Base-by-base conservation (phyloP, 2,113 vertebrate genomes). In the Cyanistes caeruleus region DNA sequence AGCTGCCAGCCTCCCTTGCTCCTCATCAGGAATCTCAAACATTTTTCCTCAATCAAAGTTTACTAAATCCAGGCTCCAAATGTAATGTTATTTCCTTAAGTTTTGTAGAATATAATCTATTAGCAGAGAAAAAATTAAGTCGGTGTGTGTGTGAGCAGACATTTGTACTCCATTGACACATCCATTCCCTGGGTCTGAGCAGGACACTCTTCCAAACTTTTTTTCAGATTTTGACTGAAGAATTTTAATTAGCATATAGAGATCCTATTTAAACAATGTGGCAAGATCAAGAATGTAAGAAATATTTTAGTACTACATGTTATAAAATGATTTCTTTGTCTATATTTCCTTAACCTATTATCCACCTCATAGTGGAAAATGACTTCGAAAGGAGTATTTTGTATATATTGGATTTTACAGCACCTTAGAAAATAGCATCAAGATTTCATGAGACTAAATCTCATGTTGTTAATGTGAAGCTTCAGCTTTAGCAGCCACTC, bases 121-220 rank as follows among this genome's bases (percentile, higher is more conserved):
- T 53, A 53, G 46, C 73, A 78, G 39, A 46, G 28, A 39, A 69
- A 28, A 12, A 69, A 10, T 3, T 5, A 22, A 46, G 12, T 19
- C 63, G 53, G 12, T 21, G 15, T 44, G 21, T 60, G n/a, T 39
- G 39, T 62, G 48, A 53, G 20, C 18, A 69, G 22, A 28, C 10
- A 13, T 53, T 33, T 44, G 33, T 35, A 39, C 25, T 52, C 33
- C 33, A 22, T 0, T 69, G 39, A 18, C 27, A 31, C 22, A 27
- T 5, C 25, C 28, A 28, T 20, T 39, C 23, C 39, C 13, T 13
- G 19, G 0, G 4, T 19, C 19, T 0, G 0, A 62, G 33, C 33
- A 60, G 39, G 28, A 62, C 10, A 13, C 15, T 9, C 3, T 33
- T 46, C 12, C 18, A 69, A 22, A 1, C 4, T 14, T 43, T 69